Evolutionary conservation across 2,888 invertebrate species (phyloP), one percentile per base, ranked within the genome.

Genomic region (Bellardia pandia): DNA sequence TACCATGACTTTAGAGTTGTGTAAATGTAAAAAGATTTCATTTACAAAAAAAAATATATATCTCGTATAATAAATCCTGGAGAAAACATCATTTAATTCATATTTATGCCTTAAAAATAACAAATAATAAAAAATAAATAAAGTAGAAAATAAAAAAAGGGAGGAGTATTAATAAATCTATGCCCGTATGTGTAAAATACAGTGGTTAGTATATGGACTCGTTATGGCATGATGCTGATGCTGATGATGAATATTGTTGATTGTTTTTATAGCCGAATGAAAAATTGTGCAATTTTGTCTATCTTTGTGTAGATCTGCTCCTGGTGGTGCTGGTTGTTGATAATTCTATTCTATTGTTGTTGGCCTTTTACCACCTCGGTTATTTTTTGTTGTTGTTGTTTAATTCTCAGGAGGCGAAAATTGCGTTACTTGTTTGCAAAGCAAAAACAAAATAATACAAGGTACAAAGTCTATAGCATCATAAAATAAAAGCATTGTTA

Each of bases 401-500:
- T 53, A 53, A 51, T 40, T 68, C 72, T 68, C 78, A 48, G 40
- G 51, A 75, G 82, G 66, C 68, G 30, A 74, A 69, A 69, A 53
- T 30, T 62, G 74, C 33, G 60, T 79, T 77, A 23, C n/a, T 66
- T 81, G 14, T 78, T 69, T 62, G 40, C 69, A 58, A 30, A 45
- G 40, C 8, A 16, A 14, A 69, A 69, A 69, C 14, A 75, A 16
- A 37, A 45, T 23, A 80, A 37, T 60, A 68, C 16, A 78, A 84
- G 78, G 76, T 76, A 78, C 56, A 72, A 83, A 77, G 37, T 40
- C 77, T 64, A 68, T 30, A 16, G 56, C 71, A 81, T 81, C 85
- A 85, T 83, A 83, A 86, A 86, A 83, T 78, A 78, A 86, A 86
- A 74, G 78, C 83, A 83, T 83, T 75, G 53, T 69, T 75, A 78